Conservation (phyloP, 1,140 invertebrate species). For the Chionoecetes opilio region DNA sequence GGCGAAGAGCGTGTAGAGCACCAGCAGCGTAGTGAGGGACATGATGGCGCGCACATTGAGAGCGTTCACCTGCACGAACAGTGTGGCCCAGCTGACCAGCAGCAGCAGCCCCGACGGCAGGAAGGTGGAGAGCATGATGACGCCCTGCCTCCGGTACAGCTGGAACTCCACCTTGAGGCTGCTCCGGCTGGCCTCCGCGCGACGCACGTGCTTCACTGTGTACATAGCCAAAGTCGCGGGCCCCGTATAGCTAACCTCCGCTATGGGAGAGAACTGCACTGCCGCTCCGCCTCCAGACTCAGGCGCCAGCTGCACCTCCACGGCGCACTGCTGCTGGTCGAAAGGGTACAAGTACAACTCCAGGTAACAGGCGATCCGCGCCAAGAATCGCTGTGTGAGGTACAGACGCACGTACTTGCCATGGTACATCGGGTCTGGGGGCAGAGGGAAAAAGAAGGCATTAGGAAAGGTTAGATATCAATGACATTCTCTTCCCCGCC, state of each 20-base stretch:
- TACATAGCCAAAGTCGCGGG: not conserved
- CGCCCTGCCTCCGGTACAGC: conserved; percentile 41
- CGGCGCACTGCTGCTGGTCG: conserved; percentile 55
- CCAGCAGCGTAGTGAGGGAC: conserved; percentile 60
- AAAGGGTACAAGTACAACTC: conserved; percentile 64
- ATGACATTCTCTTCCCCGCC: conserved; percentile 6
- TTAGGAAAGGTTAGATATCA: not conserved
- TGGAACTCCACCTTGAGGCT: conserved; percentile 1
- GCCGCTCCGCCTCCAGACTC: not conserved
- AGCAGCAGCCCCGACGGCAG: conserved; percentile 54
- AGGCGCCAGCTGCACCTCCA: conserved; percentile 29
- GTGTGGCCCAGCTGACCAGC: conserved; percentile 50
- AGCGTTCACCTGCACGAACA: conserved; percentile 31
- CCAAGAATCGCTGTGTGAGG: conserved; percentile 24
- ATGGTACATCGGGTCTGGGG: conserved; percentile 36
- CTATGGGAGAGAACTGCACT: not conserved
- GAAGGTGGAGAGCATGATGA: conserved; percentile 41
- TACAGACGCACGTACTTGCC: not conserved
- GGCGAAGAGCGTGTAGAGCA: conserved; percentile 58
- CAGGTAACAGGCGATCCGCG: conserved; percentile 39
- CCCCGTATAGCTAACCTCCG: conserved; percentile 24
- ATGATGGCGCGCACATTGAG: conserved; percentile 38
- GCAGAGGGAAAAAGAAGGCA: not conserved
- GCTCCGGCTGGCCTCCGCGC: not conserved
- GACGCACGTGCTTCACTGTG: not conserved